Evolutionary conservation across 2,113 vertebrate species (phyloP), one percentile per base, ranked within the genome.

Genomic region (Pygoscelis adeliae): DNA sequence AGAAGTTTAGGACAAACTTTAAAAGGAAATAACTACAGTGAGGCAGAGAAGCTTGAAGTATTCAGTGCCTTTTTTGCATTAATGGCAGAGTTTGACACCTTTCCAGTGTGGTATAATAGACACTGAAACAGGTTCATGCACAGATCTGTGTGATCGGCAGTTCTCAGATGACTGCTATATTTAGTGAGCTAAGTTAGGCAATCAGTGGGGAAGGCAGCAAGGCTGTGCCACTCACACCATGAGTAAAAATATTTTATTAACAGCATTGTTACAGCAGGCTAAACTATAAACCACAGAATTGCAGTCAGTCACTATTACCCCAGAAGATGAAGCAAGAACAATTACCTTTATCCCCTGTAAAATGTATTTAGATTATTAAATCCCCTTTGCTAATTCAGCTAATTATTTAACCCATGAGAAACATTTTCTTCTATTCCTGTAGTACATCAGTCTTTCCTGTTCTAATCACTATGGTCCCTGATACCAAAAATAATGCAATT

Each of bases 321-420:
- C 52, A 71, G 30, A 67, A 56, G 32, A 93, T n/a, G 23, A 91
- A 90, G 38, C 21, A 70, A 66, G 15, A 70, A 10, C n/a, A 52
- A 83, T 73, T 72, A 22, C 32, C n/a, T 11, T 70, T 73, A 88
- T 62, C 9, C 56, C 30, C 53, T 80, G 32, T 30, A 84, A 84
- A 83, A 84, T 49, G 19, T 22, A 44, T 86, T 86, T 58, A 56
- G 46, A 67, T 59, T 63, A 71, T 65, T 53, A 89, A 69, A 78
- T 42, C 19, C 19, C 25, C 58, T 52, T 42, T 58, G 20, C 3
- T 84, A 93, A 88, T 83, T 87, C 38, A 76, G 11, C 32, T 80
- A 77, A 83, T 77, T 93, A 55, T 82, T 96, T 89, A 58, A 66
- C 52, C 65, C 46, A 19, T 8, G 7, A 85, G 26, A 89, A 94